Base-by-base conservation (phyloP, 1,140 invertebrate genomes). In the Monomorium pharaonis region DNA sequence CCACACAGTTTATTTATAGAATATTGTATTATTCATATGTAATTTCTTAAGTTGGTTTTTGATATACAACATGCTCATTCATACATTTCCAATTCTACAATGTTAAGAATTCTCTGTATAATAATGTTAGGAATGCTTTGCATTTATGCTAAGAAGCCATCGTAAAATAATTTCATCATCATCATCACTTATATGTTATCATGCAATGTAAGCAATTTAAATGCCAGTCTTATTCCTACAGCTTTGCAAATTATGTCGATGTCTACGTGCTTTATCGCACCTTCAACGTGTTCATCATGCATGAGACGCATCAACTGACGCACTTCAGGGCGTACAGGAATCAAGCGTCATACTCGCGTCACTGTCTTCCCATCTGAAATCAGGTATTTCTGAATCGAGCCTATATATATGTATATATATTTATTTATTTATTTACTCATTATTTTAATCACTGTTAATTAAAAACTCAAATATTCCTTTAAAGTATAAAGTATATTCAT, bases 281-380 rank as follows among this genome's bases (percentile, higher is more conserved):
- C 54, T 87, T 69, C 56, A 80, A 16, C 33, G 12, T 77, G 58
- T 70, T 91, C 85, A 88, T 83, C 85, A 91, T 90, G 80, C 89
- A 85, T 14, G 56, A 54, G 70, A 54, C 87, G 90, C 87, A 51
- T 76, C 85, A 85, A 78, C 74, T 90, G 90, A 91, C 90, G 90
- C 87, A 91, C 60, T 70, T 49, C 14, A 62, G 72, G 58, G 51
- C 49, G 27, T 21, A 27, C 24, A 88, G 88, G 86, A 90, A 74
- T 90, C 86, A 89, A 18, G 9, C 24, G 10, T 77, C 37, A 47
- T 5, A 86, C 33, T 9, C 2, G 16, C n/a, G 18, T 47, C 58
- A 18, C 3, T 44, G 5, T 1, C 21, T 44, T 60, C 4, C 5
- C 21, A 6, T 30, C 18, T 47, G 18, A 33, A 30, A 12, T 42